These are phyloP conservation scores for Oscheius onirici DNA, from an alignment of 2,888 invertebrate species.

Conservation along the genomic window DNA sequence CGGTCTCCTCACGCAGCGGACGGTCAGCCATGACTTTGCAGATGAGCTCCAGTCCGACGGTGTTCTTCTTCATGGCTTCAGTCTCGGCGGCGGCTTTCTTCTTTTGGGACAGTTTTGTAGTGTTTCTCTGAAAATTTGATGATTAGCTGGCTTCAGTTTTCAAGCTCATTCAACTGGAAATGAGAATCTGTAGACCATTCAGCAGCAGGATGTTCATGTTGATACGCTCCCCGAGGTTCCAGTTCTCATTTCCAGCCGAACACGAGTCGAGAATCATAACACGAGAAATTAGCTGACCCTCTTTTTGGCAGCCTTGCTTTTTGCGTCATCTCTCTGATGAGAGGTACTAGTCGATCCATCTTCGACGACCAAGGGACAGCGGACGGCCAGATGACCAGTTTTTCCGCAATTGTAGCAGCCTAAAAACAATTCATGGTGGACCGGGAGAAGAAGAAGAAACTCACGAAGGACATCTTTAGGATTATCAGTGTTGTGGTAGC, in stretches of 20 bases:
- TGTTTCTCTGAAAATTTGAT: conserved; percentile 8
- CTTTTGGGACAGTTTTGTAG: not conserved
- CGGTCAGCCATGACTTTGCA: conserved; percentile 19
- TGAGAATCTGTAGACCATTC: no score
- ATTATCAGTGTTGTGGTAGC: not conserved
- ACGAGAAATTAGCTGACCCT: no score
- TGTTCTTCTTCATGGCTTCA: not conserved
- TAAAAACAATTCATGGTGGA: not conserved
- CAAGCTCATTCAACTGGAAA: no score
- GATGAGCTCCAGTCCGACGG: conserved; percentile 5
- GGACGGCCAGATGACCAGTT: conserved; percentile 10
- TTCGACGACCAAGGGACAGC: not conserved
- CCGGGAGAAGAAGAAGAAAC: no score
- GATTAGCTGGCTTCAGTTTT: no score
- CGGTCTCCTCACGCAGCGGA: conserved; percentile 12
- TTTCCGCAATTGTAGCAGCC: conserved; percentile 19
- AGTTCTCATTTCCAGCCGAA: no score
- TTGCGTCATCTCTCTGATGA: not conserved
- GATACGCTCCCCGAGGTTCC: no score
- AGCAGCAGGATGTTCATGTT: not conserved
- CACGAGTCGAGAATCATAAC: no score
- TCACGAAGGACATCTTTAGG: conserved; percentile 15
- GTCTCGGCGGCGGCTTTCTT: not conserved
- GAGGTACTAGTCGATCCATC: not conserved
- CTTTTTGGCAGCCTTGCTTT: not conserved